A percentile compares a stretch with the other conserved stretches of the same genome.
phyloP scores from a whole-genome alignment of 1,140 invertebrate species.

The Pseudomyrmex flavicornis region DNA sequence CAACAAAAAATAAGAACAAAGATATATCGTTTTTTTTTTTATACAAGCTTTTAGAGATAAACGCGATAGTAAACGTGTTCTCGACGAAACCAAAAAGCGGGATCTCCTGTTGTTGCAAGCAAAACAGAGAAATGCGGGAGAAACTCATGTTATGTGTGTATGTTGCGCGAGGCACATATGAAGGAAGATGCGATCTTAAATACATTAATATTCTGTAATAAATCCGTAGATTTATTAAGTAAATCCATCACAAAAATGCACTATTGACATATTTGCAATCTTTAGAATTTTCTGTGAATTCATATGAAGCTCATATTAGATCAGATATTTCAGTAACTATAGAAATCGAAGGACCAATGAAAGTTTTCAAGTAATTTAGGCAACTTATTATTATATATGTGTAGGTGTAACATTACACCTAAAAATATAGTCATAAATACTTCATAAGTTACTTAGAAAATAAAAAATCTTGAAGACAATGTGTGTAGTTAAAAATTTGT shows the following conservation, averaged over 20 bases:
- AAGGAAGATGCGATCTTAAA: constrained; percentile 18
- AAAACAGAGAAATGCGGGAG: not conserved
- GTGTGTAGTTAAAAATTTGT: too few species aligned
- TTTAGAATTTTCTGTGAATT: not conserved
- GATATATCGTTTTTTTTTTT: constrained; percentile 69
- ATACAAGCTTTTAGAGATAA: constrained; percentile 73
- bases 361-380: not conserved
- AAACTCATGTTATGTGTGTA: not conserved
- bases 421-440: not conserved
- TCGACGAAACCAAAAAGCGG: constrained; percentile 43
- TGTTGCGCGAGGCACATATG: not conserved
- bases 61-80: constrained; percentile 45
- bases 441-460: not conserved
- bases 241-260: too few species aligned
- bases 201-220: not conserved
- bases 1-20: constrained; percentile 45
- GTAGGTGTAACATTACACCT: too few species aligned
- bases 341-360: not conserved
- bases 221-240: too few species aligned
- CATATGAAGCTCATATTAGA: too few species aligned
- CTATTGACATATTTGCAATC: not conserved
- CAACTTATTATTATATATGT: not conserved
- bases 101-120: constrained; percentile 15
- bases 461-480: too few species aligned
- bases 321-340: not conserved